Evolutionary conservation across 2,797 vertebrate genomes (phyloP), one percentile per base, ranked within the genome.

Genomic region (Notolabrus celidotus): DNA sequence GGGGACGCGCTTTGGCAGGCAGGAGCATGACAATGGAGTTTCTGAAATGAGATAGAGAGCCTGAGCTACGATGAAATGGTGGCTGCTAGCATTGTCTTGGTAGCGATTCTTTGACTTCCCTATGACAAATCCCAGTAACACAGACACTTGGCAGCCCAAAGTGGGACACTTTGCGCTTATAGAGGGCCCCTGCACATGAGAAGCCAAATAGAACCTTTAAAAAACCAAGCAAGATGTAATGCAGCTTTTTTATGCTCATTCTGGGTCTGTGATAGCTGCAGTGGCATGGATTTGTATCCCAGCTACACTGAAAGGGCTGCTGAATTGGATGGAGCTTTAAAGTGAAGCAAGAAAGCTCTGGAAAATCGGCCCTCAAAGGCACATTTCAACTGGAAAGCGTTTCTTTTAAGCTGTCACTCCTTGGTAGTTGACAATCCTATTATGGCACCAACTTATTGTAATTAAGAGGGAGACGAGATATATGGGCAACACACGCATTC

Each of bases 301-400:
- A 80, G 93, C 92, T 93, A 92, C 94, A 93, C 89, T 95, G 91
- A 95, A 94, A 94, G 90, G 92, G 79, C 86, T 52, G 81, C 86
- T 86, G 90, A 93, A 94, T 94, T 94, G 94, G 93, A 94, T 93
- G 89, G 87, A 93, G 92, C 92, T 94, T 95, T 92, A 94, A 95
- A 94, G 93, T 94, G 92, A 92, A 94, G 90, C 90, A 92, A 91
- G 88, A 94, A 95, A 94, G 92, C 94, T 89, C 92, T 94, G 93
- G 92, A 95, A 94, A 95, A 95, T 95, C 90, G 84, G 86, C 57
- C 90, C 92, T 94, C 91, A 94, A 94, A 94, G 93, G 92, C 93
- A 94, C 90, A 93, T 93, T 93, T 95, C 89, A 91, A 92, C 91
- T 93, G 92, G 91, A 95, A 94, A 93, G 92, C 91, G 67, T 93